Base-by-base conservation (phyloP, 2,888 invertebrate genomes). In the Tipula lateralis region DNA sequence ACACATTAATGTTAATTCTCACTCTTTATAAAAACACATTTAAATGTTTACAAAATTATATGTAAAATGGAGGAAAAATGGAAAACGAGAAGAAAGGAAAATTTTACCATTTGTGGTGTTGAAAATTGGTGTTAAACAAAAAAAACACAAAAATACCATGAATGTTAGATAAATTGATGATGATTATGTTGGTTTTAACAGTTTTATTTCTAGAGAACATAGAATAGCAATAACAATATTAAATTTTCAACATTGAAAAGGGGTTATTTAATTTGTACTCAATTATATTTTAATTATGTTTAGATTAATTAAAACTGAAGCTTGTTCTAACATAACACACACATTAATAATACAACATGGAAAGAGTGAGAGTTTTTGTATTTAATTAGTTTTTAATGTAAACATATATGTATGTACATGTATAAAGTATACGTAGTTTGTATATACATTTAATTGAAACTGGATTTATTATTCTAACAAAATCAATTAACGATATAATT, bases 91-190 rank as follows among this genome's bases (percentile, higher is more conserved):
- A 24, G 4, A 24, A 66, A 66, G 5, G 16, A 66, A 66, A 19
- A 66, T 66, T 66, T 44, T 66, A 12, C n/a, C 66, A 66, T 66
- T 66, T 66, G 66, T 66, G 66, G 66, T 66, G 66, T 19, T 66
- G 24, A 24, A 66, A 66, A 66, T 66, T 66, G 66, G 66, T 66
- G 66, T 66, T 66, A 66, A 66, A n/a, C 24, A 66, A 66, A 24
- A 66, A 66, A 24, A 66, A 19, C 66, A 66, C 66, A 66, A 24
- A 66, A 66, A 66, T 24, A 66, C 66, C 66, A 66, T 66, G 24
- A 66, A 66, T 66, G 66, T 66, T 66, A 66, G 66, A 66, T 66
- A 66, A 66, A 66, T 66, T 66, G 66, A 66, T 66, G 66, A 66
- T 66, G 66, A 66, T 66, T 66, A 66, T 66, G 66, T 66, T 66